Evolutionary conservation across 2,113 vertebrate genomes (phyloP), one percentile per base, ranked within the genome.

Genomic region (Athene noctua): DNA sequence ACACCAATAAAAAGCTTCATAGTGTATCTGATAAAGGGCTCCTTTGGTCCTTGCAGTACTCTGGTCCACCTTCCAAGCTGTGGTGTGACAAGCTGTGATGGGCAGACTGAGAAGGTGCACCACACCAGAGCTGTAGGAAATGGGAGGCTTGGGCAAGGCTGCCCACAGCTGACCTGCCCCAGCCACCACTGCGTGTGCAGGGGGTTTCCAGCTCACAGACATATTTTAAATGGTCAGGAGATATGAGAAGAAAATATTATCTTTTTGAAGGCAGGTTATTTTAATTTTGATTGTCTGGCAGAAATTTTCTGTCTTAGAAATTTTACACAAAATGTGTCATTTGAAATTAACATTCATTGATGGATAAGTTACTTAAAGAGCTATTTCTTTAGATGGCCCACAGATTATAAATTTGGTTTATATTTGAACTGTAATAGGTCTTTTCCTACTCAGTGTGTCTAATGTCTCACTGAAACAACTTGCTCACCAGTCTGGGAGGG

Each of bases 111-210:
- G 46, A 75, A 32, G 3, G 1, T 40, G 11, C 38, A 40, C 13
- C 32, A 14, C 22, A 38, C 19, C 44, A 61, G 54, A 75, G 40
- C 70, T 51, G 27, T 1, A 0, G 51, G 19, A 13, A 8, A 1
- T 10, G 8, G 10, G 49, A 79, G 16, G 7, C 40, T 68, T 55
- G 14, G 20, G 8, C 70, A 52, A 75, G 38, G 18, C 21, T 73
- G 22, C 11, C 13, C 4, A 19, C 9, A 38, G 10, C 42, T 4
- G 1, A 7, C 16, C 9, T 59, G 6, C 11, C 25, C 15, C 11
- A 23, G 9, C 14, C 36, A 21, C 34, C 30, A 4, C 32, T 47
- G 42, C 47, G 55, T 0, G 0, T 88, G 18, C 40, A 49, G 36
- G 7, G 30, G 0, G 2, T 17, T 80, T 90, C 62, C 61, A 68